phyloP scores from a whole-genome alignment of 1,140 invertebrate genomes.

The Solenopsis invicta region DNA sequence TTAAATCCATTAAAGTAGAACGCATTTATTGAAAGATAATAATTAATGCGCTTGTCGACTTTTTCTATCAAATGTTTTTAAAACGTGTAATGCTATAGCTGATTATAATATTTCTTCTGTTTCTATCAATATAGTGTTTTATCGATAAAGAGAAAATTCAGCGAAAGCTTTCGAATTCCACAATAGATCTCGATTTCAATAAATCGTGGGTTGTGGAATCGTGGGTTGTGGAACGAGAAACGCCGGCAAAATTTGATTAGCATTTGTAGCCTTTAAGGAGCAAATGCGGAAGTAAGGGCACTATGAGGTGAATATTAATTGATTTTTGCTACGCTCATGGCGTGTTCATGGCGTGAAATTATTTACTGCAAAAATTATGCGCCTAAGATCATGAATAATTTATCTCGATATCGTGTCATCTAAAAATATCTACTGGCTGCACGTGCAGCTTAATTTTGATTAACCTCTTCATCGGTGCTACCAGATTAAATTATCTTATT shows the following conservation, averaged over 20 bases:
- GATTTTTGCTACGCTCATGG: background rate
- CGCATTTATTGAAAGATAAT: background rate
- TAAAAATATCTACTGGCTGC: slow-evolving; percentile 8
- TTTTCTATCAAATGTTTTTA: background rate
- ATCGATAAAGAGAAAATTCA: background rate
- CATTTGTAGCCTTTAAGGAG: background rate
- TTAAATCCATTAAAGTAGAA: background rate
- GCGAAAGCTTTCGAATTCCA: background rate
- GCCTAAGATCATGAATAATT: slow-evolving; percentile 19
- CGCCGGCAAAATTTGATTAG: background rate
- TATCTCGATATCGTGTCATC: background rate
- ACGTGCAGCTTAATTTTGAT: background rate
- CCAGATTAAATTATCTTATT: background rate
- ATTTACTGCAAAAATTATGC: background rate
- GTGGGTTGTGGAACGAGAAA: background rate
- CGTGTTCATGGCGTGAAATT: background rate
- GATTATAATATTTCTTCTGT: background rate
- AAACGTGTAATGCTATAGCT: background rate
- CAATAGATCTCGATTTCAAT: background rate
- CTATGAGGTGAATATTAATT: slow-evolving; percentile 16
- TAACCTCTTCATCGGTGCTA: background rate
- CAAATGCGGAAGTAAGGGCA: background rate
- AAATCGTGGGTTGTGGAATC: background rate
- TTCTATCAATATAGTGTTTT: background rate
- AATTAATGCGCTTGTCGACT: background rate